Percentiles rank a stretch among this genome's conserved stretches.
Evolutionary conservation across 2,888 invertebrate genomes (phyloP).

Genomic region (Andricus quercusramuli): DNA sequence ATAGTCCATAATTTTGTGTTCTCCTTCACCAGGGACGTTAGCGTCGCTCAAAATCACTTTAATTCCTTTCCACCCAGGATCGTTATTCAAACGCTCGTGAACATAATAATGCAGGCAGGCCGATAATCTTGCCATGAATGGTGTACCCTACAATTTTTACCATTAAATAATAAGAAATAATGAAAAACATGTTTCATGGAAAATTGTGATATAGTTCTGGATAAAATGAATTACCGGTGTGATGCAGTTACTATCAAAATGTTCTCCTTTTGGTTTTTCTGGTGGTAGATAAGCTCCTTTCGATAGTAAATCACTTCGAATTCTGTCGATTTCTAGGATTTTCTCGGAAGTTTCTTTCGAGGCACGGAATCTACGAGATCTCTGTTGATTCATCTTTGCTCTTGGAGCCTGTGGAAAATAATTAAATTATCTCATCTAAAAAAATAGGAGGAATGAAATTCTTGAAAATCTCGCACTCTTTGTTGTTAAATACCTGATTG

Average conservation of each 20-base stretch:
- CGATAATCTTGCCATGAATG: constrained; percentile 96
- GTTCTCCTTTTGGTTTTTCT: constrained; percentile 93
- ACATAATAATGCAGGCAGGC: constrained; percentile 92
- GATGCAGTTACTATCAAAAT: constrained; percentile 99
- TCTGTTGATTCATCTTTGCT: constrained; percentile 99
- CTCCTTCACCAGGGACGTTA: constrained; percentile 98
- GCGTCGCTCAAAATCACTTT: constrained; percentile 99
- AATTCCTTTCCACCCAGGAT: constrained; percentile 96
- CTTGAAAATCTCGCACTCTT: too few species aligned
- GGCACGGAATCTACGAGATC: constrained; percentile 97
- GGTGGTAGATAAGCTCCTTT: constrained; percentile 90
- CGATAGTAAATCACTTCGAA: constrained; percentile 86
- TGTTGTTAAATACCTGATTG: too few species aligned
- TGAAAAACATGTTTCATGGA: neutral
- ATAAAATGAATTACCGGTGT: constrained; percentile 85
- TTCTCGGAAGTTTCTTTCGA: constrained; percentile 97
- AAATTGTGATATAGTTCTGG: neutral
- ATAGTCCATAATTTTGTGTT: constrained; percentile 99
- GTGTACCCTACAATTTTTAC: constrained; percentile 86
- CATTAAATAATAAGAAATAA: neutral
- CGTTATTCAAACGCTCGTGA: constrained; percentile 93
- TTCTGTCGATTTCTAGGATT: constrained; percentile 89
- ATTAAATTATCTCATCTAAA: too few species aligned
- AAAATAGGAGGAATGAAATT: too few species aligned
- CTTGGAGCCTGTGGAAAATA: constrained; percentile 87